phyloP scores from a whole-genome alignment of 2,797 vertebrate species.

The Onychomys torridus region DNA sequence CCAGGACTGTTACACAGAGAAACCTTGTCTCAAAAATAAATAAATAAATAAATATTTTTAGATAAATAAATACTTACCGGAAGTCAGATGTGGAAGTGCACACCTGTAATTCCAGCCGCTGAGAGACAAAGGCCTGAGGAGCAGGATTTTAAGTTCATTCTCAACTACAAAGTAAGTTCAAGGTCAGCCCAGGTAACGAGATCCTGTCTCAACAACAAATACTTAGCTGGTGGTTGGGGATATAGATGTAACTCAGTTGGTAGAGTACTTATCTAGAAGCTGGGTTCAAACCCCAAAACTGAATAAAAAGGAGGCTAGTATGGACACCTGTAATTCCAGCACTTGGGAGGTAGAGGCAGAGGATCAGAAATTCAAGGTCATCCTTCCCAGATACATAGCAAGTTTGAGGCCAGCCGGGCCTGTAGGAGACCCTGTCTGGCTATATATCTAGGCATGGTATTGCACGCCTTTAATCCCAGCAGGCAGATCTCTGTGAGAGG shows the following conservation, averaged over 20 bases:
- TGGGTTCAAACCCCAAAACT: background rate
- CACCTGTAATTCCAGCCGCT: background rate
- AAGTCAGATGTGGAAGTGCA: background rate
- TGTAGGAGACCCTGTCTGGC: background rate
- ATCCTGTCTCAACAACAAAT: background rate
- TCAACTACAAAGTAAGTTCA: background rate
- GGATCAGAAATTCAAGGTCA: background rate
- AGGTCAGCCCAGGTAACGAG: background rate
- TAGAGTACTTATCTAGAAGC: background rate
- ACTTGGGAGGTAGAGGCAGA: background rate
- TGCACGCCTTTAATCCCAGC: background rate
- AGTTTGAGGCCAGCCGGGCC: background rate
- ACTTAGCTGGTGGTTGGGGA: background rate
- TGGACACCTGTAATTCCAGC: background rate
- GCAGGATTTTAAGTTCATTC: background rate
- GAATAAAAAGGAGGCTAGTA: background rate
- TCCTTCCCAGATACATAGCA: background rate
- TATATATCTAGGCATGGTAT: background rate
- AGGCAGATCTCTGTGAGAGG: too few species aligned
- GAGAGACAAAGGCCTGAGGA: background rate
- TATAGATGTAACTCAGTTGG: background rate
- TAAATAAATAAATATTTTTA: too few species aligned
- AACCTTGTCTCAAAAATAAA: background rate
- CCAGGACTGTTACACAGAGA: background rate
- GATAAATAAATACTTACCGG: background rate